Evolutionary conservation across 2,797 vertebrate genomes (phyloP).

Genomic region (Chloroceryle inda): DNA sequence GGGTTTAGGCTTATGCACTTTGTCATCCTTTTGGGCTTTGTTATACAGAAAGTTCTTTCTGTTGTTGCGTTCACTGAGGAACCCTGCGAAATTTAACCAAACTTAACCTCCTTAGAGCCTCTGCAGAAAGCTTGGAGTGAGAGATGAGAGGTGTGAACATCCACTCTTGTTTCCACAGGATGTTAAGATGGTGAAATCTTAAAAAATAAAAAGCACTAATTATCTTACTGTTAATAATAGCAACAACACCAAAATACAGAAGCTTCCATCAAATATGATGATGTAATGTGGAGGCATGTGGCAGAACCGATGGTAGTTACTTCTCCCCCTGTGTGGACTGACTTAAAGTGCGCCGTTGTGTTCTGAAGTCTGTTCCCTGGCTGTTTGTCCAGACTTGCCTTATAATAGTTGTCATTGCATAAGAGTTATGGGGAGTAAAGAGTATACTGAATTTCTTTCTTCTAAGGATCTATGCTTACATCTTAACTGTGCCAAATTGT

Average conservation of each 20-base stretch:
- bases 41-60: background rate
- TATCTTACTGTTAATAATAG: background rate
- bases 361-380: background rate
- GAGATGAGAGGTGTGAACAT: background rate
- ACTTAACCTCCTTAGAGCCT: background rate
- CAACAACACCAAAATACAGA: background rate
- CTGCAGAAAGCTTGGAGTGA: background rate
- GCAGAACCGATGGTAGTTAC: background rate
- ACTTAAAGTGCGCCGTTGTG: background rate
- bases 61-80: background rate
- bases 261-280: background rate
- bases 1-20: rapidly evolving
- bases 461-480: background rate
- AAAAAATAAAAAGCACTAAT: background rate
- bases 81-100: background rate
- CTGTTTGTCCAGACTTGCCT: slow-evolving; percentile 54
- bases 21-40: background rate
- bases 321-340: background rate
- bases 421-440: background rate
- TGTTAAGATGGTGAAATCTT: background rate
- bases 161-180: background rate
- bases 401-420: slow-evolving; percentile 14
- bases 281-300: background rate
- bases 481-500: background rate
- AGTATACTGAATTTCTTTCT: background rate